Evolutionary conservation across 2,888 invertebrate genomes (phyloP).

Genomic region (Augiades crinisus): DNA sequence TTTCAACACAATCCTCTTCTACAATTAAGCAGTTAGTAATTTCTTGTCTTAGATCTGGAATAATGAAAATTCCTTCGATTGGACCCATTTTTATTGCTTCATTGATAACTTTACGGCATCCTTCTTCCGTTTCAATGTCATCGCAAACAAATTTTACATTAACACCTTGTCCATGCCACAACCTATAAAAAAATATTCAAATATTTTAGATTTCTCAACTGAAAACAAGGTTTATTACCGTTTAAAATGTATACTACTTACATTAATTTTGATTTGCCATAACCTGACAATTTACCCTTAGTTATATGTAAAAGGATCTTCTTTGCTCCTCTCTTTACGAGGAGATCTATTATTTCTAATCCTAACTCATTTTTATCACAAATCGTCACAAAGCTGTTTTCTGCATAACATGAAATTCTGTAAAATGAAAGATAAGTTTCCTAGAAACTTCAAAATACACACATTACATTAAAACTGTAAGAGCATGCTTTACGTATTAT

Average conservation of each 20-base stretch:
- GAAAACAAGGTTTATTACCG: too few species aligned
- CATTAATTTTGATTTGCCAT: slow-evolving; percentile 5
- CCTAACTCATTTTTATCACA: background rate
- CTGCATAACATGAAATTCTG: background rate
- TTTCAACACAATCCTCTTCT: background rate
- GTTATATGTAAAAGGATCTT: background rate
- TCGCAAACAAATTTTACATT: background rate
- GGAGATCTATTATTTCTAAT: background rate
- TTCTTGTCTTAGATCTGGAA: background rate
- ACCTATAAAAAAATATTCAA: background rate
- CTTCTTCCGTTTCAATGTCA: slow-evolving; percentile 1
- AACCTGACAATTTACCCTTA: background rate
- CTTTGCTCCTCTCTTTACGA: slow-evolving; percentile 1
- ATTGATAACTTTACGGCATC: slow-evolving; percentile 3
- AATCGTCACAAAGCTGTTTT: background rate
- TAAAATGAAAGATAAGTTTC: background rate
- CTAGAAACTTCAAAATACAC: background rate
- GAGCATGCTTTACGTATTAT: too few species aligned
- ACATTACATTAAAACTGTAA: background rate
- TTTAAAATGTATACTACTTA: background rate
- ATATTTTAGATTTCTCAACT: background rate
- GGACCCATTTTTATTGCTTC: slow-evolving; percentile 5
- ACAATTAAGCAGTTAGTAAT: background rate
- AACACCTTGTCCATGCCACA: background rate
- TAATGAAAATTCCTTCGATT: slow-evolving; percentile 2